Conservation (phyloP, 2,113 vertebrate species). For the Eclectus roratus region DNA sequence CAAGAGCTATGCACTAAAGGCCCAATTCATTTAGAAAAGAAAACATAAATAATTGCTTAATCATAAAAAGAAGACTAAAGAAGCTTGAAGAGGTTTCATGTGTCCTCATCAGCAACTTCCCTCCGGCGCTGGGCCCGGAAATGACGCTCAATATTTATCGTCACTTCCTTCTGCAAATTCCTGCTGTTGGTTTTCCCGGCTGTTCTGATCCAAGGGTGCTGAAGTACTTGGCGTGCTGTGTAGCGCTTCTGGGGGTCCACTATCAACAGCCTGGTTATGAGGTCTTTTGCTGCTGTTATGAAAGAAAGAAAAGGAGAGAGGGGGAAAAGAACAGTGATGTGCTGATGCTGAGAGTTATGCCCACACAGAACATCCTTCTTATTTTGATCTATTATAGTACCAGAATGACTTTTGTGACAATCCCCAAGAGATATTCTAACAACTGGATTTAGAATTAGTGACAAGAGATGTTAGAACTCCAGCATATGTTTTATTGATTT, state of each 20-base stretch:
- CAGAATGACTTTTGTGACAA: not conserved
- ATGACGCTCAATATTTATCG: conserved; percentile 64
- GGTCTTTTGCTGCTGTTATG: conserved; percentile 82
- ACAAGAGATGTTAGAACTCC: not conserved
- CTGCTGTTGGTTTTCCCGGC: conserved; percentile 62
- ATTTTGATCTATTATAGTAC: not conserved
- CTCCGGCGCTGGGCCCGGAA: conserved; percentile 60
- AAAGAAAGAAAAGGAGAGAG: not conserved
- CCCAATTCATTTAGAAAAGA: not conserved
- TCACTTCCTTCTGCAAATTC: conserved; percentile 72
- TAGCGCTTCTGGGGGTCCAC: conserved; percentile 84
- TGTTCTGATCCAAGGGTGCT: conserved; percentile 88
- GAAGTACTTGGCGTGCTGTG: conserved; percentile 85
- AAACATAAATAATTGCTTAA: not conserved
- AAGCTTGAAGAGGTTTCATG: not conserved
- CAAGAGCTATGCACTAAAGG: not conserved
- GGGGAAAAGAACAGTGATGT: not conserved
- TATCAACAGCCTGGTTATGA: conserved; percentile 87
- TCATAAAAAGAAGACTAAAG: not conserved
- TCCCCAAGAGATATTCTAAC: not conserved
- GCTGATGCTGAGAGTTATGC: not conserved
- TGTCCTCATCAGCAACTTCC: not conserved
- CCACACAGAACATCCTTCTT: not conserved
- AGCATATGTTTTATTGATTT: not conserved
- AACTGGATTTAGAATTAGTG: not conserved